Evolutionary conservation across 2,888 invertebrate genomes (phyloP).

Genomic region (Macaria liturata): DNA sequence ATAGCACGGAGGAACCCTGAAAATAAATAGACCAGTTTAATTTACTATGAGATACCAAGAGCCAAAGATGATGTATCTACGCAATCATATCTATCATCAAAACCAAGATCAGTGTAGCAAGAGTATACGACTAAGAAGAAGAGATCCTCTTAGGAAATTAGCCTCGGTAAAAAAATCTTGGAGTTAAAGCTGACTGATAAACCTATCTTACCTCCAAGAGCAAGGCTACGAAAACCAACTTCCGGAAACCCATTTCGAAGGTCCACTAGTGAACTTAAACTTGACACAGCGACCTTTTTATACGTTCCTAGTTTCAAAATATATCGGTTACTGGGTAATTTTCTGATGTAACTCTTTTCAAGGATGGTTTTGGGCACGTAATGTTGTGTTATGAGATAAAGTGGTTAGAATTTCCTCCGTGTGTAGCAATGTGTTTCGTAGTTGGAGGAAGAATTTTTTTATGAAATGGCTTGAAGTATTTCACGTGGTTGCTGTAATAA

Average conservation of each 20-base stretch:
- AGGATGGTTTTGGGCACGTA: slow-evolving; percentile 53
- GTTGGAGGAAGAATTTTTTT: slow-evolving; percentile 1
- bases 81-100: too few relatives aligned
- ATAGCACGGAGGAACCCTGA: slow-evolving; percentile 27
- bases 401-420: slow-evolving; percentile 14
- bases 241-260: slow-evolving; percentile 55
- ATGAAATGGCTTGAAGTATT: slow-evolving; percentile 7
- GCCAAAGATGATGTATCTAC: too few relatives aligned
- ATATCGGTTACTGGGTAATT: slow-evolving; percentile 51
- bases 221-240: slow-evolving; percentile 37
- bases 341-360: slow-evolving; percentile 47
- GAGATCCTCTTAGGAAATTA: too few relatives aligned
- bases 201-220: slow-evolving; percentile 39
- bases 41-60: too few relatives aligned
- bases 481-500: slow-evolving; percentile 6
- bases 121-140: too few relatives aligned
- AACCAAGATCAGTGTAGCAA: too few relatives aligned
- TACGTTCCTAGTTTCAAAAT: slow-evolving; percentile 66
- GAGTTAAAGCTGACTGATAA: too few relatives aligned
- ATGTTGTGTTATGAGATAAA: slow-evolving; percentile 26
- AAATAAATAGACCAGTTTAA: slow-evolving; percentile 12
- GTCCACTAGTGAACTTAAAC: slow-evolving; percentile 44
- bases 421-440: slow-evolving; percentile 21
- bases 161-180: too few relatives aligned
- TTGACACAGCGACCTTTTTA: slow-evolving; percentile 48